These are phyloP conservation scores for Agonopterix subpropinquella DNA, from an alignment of 2,888 invertebrate genomes.

Conservation along the genomic window DNA sequence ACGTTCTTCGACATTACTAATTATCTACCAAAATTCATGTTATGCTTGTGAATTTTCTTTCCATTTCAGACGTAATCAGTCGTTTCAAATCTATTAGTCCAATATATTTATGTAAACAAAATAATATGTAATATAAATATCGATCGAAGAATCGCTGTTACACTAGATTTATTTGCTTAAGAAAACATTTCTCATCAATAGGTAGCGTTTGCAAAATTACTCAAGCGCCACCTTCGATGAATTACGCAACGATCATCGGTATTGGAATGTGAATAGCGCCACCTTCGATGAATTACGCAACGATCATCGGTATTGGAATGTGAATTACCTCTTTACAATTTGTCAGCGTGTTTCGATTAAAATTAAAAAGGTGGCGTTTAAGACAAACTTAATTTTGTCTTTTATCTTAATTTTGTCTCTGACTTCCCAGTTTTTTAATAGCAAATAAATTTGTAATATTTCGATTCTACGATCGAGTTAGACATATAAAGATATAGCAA, in stretches of 20 bases:
- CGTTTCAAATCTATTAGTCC: not conserved
- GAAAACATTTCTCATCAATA: too few relatives aligned
- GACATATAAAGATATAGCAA: not conserved
- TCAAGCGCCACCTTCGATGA: too few relatives aligned
- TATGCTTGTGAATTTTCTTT: not conserved
- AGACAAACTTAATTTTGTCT: not conserved
- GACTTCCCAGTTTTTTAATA: not conserved
- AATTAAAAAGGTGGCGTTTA: not conserved
- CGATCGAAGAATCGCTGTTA: too few relatives aligned
- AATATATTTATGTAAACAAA: conserved; percentile 4
- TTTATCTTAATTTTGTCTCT: not conserved
- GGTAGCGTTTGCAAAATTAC: too few relatives aligned
- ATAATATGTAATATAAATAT: too few relatives aligned
- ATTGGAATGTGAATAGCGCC: not conserved
- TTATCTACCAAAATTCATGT: too few relatives aligned
- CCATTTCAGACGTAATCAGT: not conserved
- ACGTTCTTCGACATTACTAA: too few relatives aligned
- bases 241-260: too few relatives aligned
- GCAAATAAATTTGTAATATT: too few relatives aligned
- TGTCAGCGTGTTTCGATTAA: not conserved
- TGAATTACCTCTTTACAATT: not conserved
- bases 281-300: too few relatives aligned
- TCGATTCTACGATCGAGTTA: not conserved
- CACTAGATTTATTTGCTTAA: too few relatives aligned
- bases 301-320: not conserved